These are phyloP conservation scores for Quadroppia sp. DNA, from an alignment of 2,888 invertebrate species.

Conservation along the genomic window DNA sequence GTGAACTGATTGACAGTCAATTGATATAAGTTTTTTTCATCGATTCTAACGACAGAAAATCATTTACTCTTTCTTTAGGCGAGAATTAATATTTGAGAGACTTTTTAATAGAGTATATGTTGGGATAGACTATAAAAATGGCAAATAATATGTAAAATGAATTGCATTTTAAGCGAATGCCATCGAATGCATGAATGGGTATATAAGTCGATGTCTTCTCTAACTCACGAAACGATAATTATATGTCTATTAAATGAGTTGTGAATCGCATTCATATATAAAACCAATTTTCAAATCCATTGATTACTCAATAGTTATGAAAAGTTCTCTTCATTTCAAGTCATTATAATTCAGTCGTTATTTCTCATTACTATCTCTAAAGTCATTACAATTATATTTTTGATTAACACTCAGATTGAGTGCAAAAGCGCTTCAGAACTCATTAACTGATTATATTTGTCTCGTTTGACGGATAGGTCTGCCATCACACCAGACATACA, in stretches of 20 bases:
- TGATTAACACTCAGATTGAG: not conserved
- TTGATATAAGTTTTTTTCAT: not conserved
- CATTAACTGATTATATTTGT: slow-evolving; percentile 1
- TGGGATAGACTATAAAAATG: not conserved
- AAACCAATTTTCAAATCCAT: not conserved
- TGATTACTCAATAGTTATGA: slow-evolving; percentile 12
- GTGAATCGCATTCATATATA: not conserved
- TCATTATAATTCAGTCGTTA: not conserved
- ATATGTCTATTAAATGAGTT: slow-evolving; percentile 14
- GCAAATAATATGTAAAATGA: slow-evolving; percentile 8
- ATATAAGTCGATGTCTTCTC: slow-evolving; percentile 32
- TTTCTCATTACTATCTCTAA: not conserved
- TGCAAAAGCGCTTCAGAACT: slow-evolving; percentile 21
- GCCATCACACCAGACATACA: slow-evolving; percentile 20
- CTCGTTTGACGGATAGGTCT: not conserved
- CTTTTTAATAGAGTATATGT: not conserved
- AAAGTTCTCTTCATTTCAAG: not conserved
- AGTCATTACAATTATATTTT: not conserved
- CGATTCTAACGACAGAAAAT: not conserved
- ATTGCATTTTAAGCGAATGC: slow-evolving; percentile 20
- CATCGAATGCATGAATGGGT: slow-evolving; percentile 2
- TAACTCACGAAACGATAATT: not conserved
- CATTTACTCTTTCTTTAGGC: slow-evolving; percentile 33
- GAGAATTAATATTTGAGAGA: slow-evolving; percentile 27
- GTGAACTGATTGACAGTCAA: slow-evolving; percentile 34